Evolutionary conservation across 1,140 invertebrate genomes (phyloP), one percentile per base, ranked within the genome.

Genomic region (Anagrus nilaparvatae): DNA sequence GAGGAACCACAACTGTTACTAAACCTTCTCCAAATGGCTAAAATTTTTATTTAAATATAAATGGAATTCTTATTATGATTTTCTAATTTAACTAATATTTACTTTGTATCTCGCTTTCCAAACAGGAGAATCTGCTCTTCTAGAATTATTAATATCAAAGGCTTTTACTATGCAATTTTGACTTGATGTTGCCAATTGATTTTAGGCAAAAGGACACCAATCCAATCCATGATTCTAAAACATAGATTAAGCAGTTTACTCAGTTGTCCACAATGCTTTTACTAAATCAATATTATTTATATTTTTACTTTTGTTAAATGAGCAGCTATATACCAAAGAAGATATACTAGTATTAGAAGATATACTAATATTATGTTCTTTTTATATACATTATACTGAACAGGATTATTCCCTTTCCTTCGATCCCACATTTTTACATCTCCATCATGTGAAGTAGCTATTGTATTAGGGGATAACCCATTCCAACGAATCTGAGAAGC

Each of bases 391-490:
- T n/a, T n/a, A n/a, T n/a, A 97, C 54, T 91, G 85, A 2, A 91
- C 72, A 3, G 91, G 91, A 40, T 78, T 74, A 32, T 79, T 82
- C 30, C 79, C 78, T 71, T 93, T 93, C 49, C 92, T 74, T 51
- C 86, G 81, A 62, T 97, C 93, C 92, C 92, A 97, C 48, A 97
- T 78, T 63, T 91, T 83, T 6, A 96, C 78, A 67, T 96, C 91
- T 12, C 89, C 91, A 60, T 95, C 90, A 65, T 96, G 91, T 38
- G 90, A 85, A 27, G 92, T 94, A 1, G 92, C 92, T 49, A 97
- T 69, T 32, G 88, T 70, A 61, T 92, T 73, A 9, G 78, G 73
- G 7, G 81, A 82, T 19, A 90, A 74, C 55, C 83, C 79, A 63
- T 94, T 94, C 82, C 92, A 97, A 58, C 87, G 81, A 1, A 96